Evolutionary conservation across 2,888 invertebrate species (phyloP).

Genomic region (Spisula solida): DNA sequence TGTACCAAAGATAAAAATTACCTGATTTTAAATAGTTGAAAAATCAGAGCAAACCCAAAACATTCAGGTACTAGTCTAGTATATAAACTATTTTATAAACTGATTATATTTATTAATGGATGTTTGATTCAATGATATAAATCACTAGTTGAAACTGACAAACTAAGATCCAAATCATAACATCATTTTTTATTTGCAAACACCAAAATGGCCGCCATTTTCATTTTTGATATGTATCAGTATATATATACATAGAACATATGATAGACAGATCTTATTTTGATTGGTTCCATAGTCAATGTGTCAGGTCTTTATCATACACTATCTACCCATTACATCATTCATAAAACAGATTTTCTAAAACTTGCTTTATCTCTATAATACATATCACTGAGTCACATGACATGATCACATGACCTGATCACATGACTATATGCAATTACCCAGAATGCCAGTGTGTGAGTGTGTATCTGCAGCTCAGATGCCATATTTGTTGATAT

Average conservation of each 20-base stretch:
- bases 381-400: constrained; percentile 48
- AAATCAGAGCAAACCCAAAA: not conserved
- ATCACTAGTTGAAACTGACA: not conserved
- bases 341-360: constrained; percentile 52
- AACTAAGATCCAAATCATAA: constrained; percentile 21
- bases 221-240: not conserved
- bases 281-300: constrained; percentile 36
- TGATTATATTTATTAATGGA: not conserved
- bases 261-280: not conserved
- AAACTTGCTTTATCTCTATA: constrained; percentile 33
- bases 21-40: not conserved
- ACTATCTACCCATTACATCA: constrained; percentile 40
- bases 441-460: constrained; percentile 54
- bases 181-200: not conserved
- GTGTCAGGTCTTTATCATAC: constrained; percentile 36
- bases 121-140: not conserved
- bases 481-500: constrained; percentile 50
- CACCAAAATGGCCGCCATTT: constrained; percentile 28
- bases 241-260: not conserved
- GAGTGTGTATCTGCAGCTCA: constrained; percentile 41
- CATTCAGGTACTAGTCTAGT: not conserved
- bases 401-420: constrained; percentile 46
- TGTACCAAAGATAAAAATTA: too few species aligned
- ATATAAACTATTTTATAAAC: not conserved
- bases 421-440: constrained; percentile 45